Base-by-base conservation (phyloP, 2,797 vertebrate genomes). In the Phoebastria nigripes region DNA sequence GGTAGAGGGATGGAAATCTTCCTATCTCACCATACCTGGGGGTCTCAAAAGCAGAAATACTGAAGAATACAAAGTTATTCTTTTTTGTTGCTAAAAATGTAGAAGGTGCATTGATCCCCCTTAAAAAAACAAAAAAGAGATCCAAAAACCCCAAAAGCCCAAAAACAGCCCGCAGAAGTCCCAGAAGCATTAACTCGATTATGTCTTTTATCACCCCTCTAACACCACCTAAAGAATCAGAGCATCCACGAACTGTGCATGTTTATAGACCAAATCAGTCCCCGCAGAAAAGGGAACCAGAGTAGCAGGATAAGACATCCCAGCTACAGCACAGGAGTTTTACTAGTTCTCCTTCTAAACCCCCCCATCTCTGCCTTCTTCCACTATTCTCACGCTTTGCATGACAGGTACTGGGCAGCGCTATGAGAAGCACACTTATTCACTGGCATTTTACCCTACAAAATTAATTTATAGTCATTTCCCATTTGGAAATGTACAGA, bases 171-270 rank as follows among this genome's bases (percentile, higher is more conserved):
- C 2, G 0, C 10, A 18, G 29, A 39, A 33, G 24, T 26, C 46
- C 39, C 69, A 44, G 26, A 35, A 80, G 25, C 39, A 49, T 15
- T 33, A 46, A 42, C 37, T 6, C 41, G 6, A 33, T 26, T 9
- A 11, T 5, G 14, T 20, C 17, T 41, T 55, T 42, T 28, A 6
- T 41, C 59, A 44, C 6, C 4, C 25, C 20, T 67, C 33, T 3
- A 22, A 17, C 10, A 72, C 15, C 70, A 49, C 11, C 8, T 2
- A 13, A 62, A 51, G 15, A 44, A 33, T 11, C 35, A 22, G 26
- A 82, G 55, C 61, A 59, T 2, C n/a, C 83, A 46, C 1, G 0
- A 67, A n/a, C 19, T 2, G 2, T 1, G 3, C 0, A 0, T 6
- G 24, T 28, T 87, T 20, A 71, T 6, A 16, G n/a, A 52, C 6